phyloP scores from a whole-genome alignment of 2,113 vertebrate genomes.

The Charina bottae region DNA sequence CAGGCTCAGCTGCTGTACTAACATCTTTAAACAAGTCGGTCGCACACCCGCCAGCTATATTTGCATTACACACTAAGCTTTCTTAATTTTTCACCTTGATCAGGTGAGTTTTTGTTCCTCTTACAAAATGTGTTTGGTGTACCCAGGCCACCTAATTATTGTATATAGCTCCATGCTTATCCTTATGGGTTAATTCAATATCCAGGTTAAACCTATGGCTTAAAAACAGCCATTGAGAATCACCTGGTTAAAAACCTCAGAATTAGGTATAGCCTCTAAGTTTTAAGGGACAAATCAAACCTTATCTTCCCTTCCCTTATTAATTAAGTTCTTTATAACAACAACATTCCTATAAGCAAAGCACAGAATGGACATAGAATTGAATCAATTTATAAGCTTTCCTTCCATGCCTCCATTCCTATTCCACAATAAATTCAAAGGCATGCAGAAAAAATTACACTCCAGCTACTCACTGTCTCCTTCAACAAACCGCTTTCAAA shows the following conservation, averaged over 20 bases:
- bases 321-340: neutral
- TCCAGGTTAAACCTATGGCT: neutral
- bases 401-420: neutral
- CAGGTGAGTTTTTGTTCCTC: neutral
- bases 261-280: neutral
- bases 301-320: too few relatives aligned
- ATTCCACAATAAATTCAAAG: neutral
- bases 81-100: neutral
- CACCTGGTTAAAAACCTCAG: neutral
- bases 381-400: neutral
- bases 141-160: neutral
- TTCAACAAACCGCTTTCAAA: fast-evolving
- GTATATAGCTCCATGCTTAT: too few relatives aligned
- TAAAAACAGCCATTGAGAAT: neutral
- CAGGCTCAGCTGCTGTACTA: neutral
- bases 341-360: neutral
- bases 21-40: neutral
- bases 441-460: too few relatives aligned
- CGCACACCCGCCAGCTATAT: neutral
- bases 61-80: neutral
- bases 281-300: neutral
- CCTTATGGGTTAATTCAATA: neutral
- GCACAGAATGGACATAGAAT: neutral
- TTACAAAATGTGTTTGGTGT: neutral
- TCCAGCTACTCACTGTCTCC: neutral